A percentile compares a stretch with the other conserved stretches of the same genome.
Conservation (phyloP, 2,888 invertebrate genomes). For the Thysanoteuthis rhombus region DNA sequence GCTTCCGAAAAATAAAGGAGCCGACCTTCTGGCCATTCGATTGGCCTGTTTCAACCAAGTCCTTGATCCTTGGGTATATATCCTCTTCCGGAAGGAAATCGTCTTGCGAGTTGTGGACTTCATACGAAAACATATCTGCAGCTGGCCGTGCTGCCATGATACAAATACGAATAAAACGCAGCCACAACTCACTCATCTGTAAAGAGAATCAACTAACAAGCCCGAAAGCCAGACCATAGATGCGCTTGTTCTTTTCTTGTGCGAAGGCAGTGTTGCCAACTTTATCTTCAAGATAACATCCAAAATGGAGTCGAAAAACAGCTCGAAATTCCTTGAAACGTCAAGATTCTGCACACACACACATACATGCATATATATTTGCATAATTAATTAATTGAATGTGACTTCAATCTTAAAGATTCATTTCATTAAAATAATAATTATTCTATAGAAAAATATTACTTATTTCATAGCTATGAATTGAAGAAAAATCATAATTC, state of each 20-base stretch:
- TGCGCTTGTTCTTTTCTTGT: too few species aligned
- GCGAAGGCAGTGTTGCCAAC: too few species aligned
- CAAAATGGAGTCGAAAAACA: background rate
- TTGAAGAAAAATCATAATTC: too few species aligned
- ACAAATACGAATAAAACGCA: background rate
- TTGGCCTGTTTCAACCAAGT: conserved; percentile 60
- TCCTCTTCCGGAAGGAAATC: conserved; percentile 51
- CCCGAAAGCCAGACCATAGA: background rate
- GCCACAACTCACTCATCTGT: background rate
- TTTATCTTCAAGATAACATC: too few species aligned
- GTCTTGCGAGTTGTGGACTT: conserved; percentile 35
- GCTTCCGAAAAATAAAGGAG: conserved; percentile 37
- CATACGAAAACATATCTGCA: conserved; percentile 22
- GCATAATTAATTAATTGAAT: too few species aligned
- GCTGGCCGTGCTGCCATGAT: background rate
- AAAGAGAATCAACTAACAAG: background rate
- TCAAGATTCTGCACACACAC: too few species aligned
- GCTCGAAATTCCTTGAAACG: too few species aligned
- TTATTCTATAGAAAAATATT: too few species aligned
- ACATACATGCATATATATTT: too few species aligned
- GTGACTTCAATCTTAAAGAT: too few species aligned
- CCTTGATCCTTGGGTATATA: conserved; percentile 62
- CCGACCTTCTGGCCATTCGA: conserved; percentile 54
- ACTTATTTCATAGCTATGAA: too few species aligned
- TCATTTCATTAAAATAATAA: too few species aligned